phyloP scores from a whole-genome alignment of 2,888 invertebrate species.

The Caenorhabditis sp. region DNA sequence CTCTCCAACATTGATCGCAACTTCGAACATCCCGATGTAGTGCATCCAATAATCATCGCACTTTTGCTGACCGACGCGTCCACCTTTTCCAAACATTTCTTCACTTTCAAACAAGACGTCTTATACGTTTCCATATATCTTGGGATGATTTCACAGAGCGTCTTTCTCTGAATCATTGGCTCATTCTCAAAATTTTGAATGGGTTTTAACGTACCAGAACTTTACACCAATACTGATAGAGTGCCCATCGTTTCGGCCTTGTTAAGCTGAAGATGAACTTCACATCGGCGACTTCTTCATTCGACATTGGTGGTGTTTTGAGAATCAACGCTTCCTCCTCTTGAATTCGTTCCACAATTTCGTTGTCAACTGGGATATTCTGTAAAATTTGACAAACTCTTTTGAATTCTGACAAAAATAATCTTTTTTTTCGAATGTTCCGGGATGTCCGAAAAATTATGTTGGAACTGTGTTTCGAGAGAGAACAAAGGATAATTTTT shows the following conservation, averaged over 20 bases:
- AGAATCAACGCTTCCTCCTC: constrained; percentile 27
- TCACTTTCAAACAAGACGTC: constrained; percentile 5
- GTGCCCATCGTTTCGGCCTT: constrained; percentile 51
- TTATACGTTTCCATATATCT: constrained; percentile 16
- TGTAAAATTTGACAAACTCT: no score
- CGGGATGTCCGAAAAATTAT: no score
- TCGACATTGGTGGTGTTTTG: constrained; percentile 28
- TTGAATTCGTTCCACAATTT: constrained; percentile 16
- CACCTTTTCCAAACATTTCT: not conserved
- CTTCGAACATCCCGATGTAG: constrained; percentile 82
- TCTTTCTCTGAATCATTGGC: constrained; percentile 24
- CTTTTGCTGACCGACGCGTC: constrained; percentile 31
- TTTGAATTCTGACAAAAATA: no score
- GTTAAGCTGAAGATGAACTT: constrained; percentile 42
- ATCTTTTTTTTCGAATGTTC: no score
- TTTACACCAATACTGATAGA: constrained; percentile 50
- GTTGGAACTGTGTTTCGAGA: no score
- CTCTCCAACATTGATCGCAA: constrained; percentile 77
- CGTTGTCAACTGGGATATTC: constrained; percentile 15
- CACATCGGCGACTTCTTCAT: constrained; percentile 37
- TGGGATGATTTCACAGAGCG: constrained; percentile 25
- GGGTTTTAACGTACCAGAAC: constrained; percentile 13
- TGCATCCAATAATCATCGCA: constrained; percentile 77
- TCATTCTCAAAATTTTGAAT: not conserved
- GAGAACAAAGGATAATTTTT: no score